phyloP scores from a whole-genome alignment of 2,888 invertebrate genomes.

The Zaprionus bogoriensis region DNA sequence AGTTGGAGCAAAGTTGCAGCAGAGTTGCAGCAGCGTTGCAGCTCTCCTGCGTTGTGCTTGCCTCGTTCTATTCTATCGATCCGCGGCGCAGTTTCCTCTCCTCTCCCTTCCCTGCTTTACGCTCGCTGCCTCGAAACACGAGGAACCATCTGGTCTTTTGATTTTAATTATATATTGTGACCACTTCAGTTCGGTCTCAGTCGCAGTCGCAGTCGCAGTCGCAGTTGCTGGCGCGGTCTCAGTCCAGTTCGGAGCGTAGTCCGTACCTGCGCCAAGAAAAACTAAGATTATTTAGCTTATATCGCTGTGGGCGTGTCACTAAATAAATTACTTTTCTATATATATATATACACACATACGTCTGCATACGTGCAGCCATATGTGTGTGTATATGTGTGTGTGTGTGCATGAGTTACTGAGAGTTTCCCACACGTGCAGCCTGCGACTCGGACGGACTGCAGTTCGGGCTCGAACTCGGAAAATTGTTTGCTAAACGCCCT shows the following conservation, averaged over 20 bases:
- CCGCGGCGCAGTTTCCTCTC: constrained; percentile 12
- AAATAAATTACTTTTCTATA: constrained; percentile 78
- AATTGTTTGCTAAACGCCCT: constrained; percentile 74
- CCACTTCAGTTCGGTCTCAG: constrained; percentile 52
- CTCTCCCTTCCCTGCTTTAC: neutral
- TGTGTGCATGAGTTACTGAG: constrained; percentile 28
- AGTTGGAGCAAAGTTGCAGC: neutral
- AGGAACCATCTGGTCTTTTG: constrained; percentile 71
- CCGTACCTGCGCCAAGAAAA: constrained; percentile 56
- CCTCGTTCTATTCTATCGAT: constrained; percentile 65
- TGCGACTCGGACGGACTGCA: constrained; percentile 9
- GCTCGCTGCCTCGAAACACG: constrained; percentile 14
- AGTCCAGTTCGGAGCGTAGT: constrained; percentile 2
- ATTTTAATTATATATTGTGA: constrained; percentile 77
- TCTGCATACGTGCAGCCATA: neutral
- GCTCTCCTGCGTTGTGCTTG: neutral
- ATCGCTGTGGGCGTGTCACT: constrained; percentile 72
- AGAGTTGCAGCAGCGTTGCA: constrained; percentile 4
- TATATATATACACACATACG: constrained; percentile 28
- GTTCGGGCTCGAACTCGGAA: constrained; percentile 37
- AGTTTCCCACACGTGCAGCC: constrained; percentile 65
- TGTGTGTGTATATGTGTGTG: constrained; percentile 1
- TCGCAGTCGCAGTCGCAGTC: neutral
- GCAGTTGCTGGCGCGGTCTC: neutral
- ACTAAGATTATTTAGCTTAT: constrained; percentile 70